These are phyloP conservation scores for Drosophila ustulata DNA, from an alignment of 2,888 invertebrate species.

Conservation along the genomic window DNA sequence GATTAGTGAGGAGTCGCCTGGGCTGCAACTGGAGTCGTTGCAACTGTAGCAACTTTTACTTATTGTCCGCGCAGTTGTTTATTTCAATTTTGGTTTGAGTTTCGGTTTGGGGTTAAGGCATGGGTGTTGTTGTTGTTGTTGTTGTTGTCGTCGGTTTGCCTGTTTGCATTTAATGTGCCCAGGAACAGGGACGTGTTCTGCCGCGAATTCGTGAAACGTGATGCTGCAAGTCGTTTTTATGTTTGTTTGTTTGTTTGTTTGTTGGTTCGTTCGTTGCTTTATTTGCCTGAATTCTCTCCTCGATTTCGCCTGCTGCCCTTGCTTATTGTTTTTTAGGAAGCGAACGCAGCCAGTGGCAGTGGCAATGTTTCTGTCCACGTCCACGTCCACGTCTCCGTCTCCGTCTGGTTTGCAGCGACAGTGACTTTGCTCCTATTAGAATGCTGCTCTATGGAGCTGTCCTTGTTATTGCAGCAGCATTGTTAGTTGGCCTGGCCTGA, in stretches of 20 bases:
- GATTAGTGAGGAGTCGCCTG: conserved; percentile 46
- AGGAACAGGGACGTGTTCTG: conserved; percentile 74
- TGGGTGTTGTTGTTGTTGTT: conserved; percentile 12
- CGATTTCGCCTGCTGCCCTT: conserved; percentile 37
- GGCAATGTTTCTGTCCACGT: conserved; percentile 9
- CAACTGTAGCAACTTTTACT: conserved; percentile 74
- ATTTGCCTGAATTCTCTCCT: conserved; percentile 52
- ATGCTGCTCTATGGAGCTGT: conserved; percentile 42
- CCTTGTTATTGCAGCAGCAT: conserved; percentile 53
- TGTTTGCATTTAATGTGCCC: conserved; percentile 76
- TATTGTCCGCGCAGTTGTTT: conserved; percentile 71
- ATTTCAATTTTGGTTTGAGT: conserved; percentile 65
- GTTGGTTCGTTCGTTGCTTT: conserved; percentile 28
- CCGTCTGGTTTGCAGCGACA: conserved; percentile 12
- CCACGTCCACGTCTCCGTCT: conserved; percentile 5
- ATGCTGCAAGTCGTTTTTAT: conserved; percentile 77
- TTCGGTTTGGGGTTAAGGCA: conserved; percentile 34
- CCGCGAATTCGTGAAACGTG: conserved; percentile 81
- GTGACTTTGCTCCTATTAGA: conserved; percentile 63
- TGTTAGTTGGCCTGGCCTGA: conserved; percentile 39
- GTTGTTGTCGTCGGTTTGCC: conserved; percentile 44
- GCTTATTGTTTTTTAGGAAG: conserved; percentile 51
- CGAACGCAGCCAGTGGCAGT: conserved; percentile 35
- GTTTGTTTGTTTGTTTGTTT: conserved; percentile 26
- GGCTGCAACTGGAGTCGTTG: conserved; percentile 48